These are phyloP conservation scores for Vireo griseus DNA, from an alignment of 2,797 vertebrate species.

Conservation along the genomic window DNA sequence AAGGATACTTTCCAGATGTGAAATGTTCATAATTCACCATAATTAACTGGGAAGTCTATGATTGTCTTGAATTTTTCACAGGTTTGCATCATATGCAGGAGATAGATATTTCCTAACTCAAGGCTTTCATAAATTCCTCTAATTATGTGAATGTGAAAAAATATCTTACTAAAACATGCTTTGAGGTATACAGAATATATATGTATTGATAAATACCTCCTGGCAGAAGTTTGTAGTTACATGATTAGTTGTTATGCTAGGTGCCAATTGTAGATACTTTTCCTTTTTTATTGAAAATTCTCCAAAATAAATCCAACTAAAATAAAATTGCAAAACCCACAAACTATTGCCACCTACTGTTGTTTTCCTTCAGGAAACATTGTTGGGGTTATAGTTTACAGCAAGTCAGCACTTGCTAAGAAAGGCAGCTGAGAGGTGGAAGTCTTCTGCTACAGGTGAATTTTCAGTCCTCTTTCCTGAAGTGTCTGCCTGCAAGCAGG, in stretches of 20 bases:
- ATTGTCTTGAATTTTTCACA: constrained; percentile 44
- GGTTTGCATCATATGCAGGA: constrained; percentile 1
- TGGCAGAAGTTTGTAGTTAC: constrained; percentile 25
- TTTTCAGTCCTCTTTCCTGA: not conserved
- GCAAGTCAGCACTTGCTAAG: not conserved
- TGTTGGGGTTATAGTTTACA: not conserved
- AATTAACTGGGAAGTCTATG: constrained; percentile 7
- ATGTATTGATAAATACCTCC: not conserved
- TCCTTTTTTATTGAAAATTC: constrained; percentile 13
- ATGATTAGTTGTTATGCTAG: not conserved
- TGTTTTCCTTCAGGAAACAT: not conserved
- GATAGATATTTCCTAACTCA: not conserved
- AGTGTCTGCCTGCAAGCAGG: not conserved
- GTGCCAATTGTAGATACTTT: constrained; percentile 3
- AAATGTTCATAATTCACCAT: not conserved
- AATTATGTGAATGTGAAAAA: constrained; percentile 46
- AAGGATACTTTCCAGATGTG: not conserved
- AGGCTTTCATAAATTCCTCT: constrained; percentile 6
- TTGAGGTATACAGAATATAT: not conserved
- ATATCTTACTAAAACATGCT: constrained; percentile 23
- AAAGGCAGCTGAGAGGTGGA: not conserved
- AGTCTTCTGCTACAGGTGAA: not conserved
- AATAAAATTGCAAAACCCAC: not conserved
- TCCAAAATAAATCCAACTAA: not conserved
- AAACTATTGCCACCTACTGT: not conserved